A percentile compares a stretch with the other conserved stretches of the same genome.
These are phyloP conservation scores for Spongilla lacustris DNA, from an alignment of 37 sponge, comb jelly and placozoan genomes.

Conservation along the genomic window DNA sequence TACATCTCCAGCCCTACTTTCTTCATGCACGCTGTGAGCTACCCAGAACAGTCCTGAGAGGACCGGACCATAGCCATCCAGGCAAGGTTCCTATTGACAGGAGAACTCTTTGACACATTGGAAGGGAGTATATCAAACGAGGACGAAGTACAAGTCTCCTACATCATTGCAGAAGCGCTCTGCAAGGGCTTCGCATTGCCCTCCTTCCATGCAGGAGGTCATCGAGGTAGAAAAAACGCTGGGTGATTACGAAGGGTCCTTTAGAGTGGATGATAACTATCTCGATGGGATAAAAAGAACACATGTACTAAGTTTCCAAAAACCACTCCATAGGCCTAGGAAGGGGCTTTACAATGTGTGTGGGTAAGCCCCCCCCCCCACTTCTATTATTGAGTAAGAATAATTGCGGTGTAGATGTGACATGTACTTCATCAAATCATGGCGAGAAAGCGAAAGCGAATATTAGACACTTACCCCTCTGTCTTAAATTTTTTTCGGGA, in stretches of 20 bases:
- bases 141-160: background rate
- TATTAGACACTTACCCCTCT: too few relatives aligned
- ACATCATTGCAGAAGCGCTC: background rate
- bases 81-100: background rate
- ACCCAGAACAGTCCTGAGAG: background rate
- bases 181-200: background rate
- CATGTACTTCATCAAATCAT: too few relatives aligned
- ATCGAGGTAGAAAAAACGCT: background rate
- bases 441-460: too few relatives aligned
- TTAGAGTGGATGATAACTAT: background rate
- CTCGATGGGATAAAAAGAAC: background rate
- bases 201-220: background rate
- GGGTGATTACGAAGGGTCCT: background rate
- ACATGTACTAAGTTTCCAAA: background rate
- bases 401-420: too few relatives aligned
- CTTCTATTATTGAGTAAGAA: too few relatives aligned
- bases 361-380: too few relatives aligned
- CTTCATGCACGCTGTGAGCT: background rate
- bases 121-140: background rate
- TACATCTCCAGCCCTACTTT: background rate
- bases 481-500: too few relatives aligned
- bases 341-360: too few relatives aligned
- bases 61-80: background rate
- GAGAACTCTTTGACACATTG: background rate
- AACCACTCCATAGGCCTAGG: too few relatives aligned